Conservation (phyloP, 2,888 invertebrate species). For the Heliconius charithonia region DNA sequence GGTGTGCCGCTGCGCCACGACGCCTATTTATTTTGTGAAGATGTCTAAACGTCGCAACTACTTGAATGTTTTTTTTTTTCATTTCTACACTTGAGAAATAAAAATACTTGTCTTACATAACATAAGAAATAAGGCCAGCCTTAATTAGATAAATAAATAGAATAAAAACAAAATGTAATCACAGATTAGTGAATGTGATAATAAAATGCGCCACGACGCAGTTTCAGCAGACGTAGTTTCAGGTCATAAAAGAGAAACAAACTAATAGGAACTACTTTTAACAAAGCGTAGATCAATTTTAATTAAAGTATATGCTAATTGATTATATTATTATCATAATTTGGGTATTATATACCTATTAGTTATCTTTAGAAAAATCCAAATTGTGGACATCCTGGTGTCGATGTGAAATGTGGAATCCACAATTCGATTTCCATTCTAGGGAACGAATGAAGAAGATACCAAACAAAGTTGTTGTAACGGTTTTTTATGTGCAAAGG, state of each 20-base stretch:
- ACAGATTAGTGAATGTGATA: conserved; percentile 16
- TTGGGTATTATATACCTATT: too few relatives aligned
- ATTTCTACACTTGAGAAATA: neutral
- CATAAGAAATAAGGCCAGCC: conserved; percentile 12
- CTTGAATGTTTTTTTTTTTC: too few relatives aligned
- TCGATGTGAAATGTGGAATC: too few relatives aligned
- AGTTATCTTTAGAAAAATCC: too few relatives aligned
- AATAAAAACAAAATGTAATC: conserved; percentile 2
- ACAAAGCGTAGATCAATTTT: too few relatives aligned
- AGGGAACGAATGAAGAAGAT: too few relatives aligned
- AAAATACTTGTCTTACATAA: neutral
- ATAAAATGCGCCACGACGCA: conserved; percentile 13
- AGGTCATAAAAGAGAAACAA: neutral
- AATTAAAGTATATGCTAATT: too few relatives aligned
- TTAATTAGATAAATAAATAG: conserved; percentile 8
- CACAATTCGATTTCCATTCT: neutral
- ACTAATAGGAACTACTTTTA: neutral
- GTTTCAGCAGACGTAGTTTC: too few relatives aligned
- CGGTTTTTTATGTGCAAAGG: too few relatives aligned
- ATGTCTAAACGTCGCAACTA: neutral
- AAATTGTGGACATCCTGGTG: neutral
- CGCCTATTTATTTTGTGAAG: neutral
- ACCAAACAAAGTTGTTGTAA: too few relatives aligned
- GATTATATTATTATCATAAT: too few relatives aligned
- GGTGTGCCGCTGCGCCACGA: neutral